Evolutionary conservation across 2,113 vertebrate species (phyloP), one percentile per base, ranked within the genome.

Genomic region (Glareola pratincola): DNA sequence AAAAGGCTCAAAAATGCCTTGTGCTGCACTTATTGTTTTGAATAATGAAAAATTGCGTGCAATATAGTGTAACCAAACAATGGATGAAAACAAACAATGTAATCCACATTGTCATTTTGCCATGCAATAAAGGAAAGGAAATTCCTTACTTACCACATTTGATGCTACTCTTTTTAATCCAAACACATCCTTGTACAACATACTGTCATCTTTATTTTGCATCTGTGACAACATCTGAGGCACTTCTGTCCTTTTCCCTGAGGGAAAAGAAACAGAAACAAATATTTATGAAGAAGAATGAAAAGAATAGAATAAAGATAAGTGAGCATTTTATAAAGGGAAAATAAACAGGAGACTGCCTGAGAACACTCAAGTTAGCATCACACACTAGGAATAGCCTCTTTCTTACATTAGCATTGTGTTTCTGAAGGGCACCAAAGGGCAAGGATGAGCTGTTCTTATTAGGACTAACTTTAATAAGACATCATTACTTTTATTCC

Each of bases 401-500:
- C 29, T 88, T 41, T 91, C 15, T 48, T 53, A 39, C 14, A 91
- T 80, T 80, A 91, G 10, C 76, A 78, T 81, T 76, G 43, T 91
- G 66, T 56, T 89, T 95, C 56, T 80, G 36, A 94, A 93, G 92
- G 80, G 86, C 86, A 95, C 10, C 68, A 75, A 11, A 57, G 86
- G 88, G 47, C 21, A 15, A 72, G 37, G 73, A 97, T 87, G 88
- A 97, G 60, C 57, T 73, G 76, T 79, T 92, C 86, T 91, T 92
- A 69, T 94, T 94, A 97, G 41, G 43, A 82, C 74, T 89, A 89
- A 57, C 48, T 94, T 94, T 92, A 95, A 94, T 86, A 91, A 80
- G 88, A 84, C 85, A 93, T 94, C 94, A 90, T 94, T 96, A 96
- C 69, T 79, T 37, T 90, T 88, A 78, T 82, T 94, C 27, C 80